Percentiles rank a stretch among this genome's conserved stretches.
These are phyloP conservation scores for Paraplagusia blochii DNA, from an alignment of 2,113 vertebrate genomes.

Conservation along the genomic window DNA sequence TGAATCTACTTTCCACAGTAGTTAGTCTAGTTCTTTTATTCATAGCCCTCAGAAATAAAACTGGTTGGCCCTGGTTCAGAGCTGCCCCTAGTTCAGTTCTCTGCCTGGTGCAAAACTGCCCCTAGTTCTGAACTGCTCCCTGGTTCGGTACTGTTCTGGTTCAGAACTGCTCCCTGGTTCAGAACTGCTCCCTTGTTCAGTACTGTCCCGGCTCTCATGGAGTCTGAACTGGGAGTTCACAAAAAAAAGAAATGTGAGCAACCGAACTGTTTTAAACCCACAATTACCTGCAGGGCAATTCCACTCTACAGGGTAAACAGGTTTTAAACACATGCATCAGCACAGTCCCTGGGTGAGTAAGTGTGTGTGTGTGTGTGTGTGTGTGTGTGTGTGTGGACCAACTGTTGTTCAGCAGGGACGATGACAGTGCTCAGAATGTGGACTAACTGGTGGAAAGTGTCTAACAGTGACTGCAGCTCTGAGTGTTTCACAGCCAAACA, in stretches of 20 bases:
- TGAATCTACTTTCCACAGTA: too few relatives aligned
- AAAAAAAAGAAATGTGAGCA: slow-evolving; percentile 13
- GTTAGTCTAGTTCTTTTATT: too few relatives aligned
- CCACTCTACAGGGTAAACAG: slow-evolving; percentile 43
- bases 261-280: neutral
- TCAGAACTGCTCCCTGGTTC: too few relatives aligned
- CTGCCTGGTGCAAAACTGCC: too few relatives aligned
- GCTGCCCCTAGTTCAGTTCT: too few relatives aligned
- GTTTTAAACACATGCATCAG: slow-evolving; percentile 6
- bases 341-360: neutral
- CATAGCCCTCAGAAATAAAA: too few relatives aligned
- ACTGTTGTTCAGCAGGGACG: neutral
- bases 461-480: neutral
- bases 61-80: too few relatives aligned
- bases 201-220: neutral
- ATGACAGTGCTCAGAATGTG: neutral
- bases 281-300: slow-evolving; percentile 32
- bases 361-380: neutral
- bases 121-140: too few relatives aligned
- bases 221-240: neutral
- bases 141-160: too few relatives aligned
- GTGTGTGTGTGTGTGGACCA: neutral
- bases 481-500: neutral
- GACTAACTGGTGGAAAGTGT: neutral
- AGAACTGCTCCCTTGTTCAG: neutral